These are phyloP conservation scores for Larimichthys polyactis DNA, from an alignment of 2,113 vertebrate species.

Conservation along the genomic window DNA sequence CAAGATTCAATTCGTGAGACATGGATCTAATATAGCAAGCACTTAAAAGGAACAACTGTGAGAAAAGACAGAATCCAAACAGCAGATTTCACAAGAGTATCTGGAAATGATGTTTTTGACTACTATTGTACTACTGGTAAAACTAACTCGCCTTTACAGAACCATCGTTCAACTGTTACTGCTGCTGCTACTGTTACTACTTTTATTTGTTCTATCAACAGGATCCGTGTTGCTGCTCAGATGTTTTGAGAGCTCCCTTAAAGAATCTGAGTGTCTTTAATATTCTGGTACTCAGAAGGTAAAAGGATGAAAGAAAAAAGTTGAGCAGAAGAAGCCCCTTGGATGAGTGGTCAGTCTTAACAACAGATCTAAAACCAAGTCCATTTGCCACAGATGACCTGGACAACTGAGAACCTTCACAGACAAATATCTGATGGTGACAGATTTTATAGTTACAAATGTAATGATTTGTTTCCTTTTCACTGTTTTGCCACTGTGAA, in stretches of 20 bases:
- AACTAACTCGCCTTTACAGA: neutral
- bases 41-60: slow-evolving; percentile 12
- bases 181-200: neutral
- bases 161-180: neutral
- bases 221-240: neutral
- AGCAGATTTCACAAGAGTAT: neutral
- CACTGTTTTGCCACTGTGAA: neutral
- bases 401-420: no score
- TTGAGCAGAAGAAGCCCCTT: no score
- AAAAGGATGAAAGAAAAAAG: neutral
- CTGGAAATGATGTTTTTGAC: neutral
- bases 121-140: neutral
- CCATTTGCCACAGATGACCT: no score
- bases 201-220: neutral
- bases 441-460: no score
- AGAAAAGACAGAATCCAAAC: neutral
- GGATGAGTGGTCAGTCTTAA: no score
- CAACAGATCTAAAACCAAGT: no score
- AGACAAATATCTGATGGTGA: no score
- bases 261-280: neutral
- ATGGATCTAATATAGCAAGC: neutral
- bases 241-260: neutral
- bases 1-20: neutral
- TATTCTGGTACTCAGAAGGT: neutral
- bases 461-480: no score